Percentiles rank a stretch among this genome's conserved stretches.
These are phyloP conservation scores for Antheraea yamamai DNA, from an alignment of 2,888 invertebrate genomes.

Conservation along the genomic window DNA sequence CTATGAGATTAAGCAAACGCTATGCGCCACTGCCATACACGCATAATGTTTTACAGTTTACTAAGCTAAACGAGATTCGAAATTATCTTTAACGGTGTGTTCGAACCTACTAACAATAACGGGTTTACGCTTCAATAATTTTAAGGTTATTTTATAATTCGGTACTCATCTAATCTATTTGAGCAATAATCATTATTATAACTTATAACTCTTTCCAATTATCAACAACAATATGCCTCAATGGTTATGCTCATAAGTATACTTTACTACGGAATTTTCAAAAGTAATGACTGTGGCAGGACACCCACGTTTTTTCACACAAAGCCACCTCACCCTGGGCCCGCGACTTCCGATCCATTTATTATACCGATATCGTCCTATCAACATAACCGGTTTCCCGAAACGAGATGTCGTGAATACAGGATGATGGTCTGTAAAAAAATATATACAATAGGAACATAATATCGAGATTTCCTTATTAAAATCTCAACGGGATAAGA, in stretches of 20 bases:
- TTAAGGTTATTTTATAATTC: too few species aligned
- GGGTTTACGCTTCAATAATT: not conserved
- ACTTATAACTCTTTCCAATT: not conserved
- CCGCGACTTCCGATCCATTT: constrained; percentile 42
- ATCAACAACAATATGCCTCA: not conserved
- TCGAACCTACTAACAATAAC: not conserved
- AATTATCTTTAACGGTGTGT: not conserved
- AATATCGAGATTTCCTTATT: too few species aligned
- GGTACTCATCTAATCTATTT: too few species aligned
- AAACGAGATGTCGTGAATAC: constrained; percentile 36
- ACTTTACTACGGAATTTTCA: constrained; percentile 28
- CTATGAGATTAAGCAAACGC: not conserved
- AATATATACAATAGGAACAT: constrained; percentile 19
- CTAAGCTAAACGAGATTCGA: not conserved
- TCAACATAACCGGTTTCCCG: constrained; percentile 50
- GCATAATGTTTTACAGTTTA: not conserved
- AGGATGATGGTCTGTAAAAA: constrained; percentile 24
- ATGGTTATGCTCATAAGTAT: constrained; percentile 27
- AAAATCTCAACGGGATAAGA: too few species aligned
- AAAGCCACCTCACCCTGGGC: constrained; percentile 34
- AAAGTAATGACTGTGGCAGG: constrained; percentile 33
- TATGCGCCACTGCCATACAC: not conserved
- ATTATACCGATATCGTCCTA: constrained; percentile 50
- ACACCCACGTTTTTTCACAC: constrained; percentile 22
- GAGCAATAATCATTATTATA: too few species aligned